Evolutionary conservation across 1,140 invertebrate genomes (phyloP), one percentile per base, ranked within the genome.

Genomic region (Pachyrhynchus sulphureomaculatus): DNA sequence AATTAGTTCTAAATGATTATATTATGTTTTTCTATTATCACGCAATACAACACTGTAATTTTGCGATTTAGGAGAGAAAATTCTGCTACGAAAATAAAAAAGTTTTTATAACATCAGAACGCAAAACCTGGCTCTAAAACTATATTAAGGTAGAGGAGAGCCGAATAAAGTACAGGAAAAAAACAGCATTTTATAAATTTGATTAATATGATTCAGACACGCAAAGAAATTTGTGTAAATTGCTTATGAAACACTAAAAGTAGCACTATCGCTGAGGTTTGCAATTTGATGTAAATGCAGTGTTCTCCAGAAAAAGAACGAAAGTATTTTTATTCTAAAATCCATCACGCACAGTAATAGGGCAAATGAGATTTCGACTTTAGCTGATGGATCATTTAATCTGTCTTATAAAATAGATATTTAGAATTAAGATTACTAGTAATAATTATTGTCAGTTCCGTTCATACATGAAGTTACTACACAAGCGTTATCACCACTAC

Each of bases 161-260:
- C 60, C 33, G 18, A 62, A 56, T 62, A 62, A 48, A 62, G 39
- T 56, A 55, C 34, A 62, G 48, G 44, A 60, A 60, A 62, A 62
- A 39, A 52, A 41, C 42, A 15, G 20, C 42, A 56, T 62, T 62
- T 62, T 62, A 62, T 62, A 62, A 62, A 55, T 56, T 55, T 62
- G 60, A 62, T 62, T 62, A 62, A 62, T 62, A 49, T 18, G 13
- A 55, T 33, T n/a, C 17, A 62, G 41, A 21, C 60, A 62, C 60
- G 60, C 60, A 26, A 62, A 39, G 33, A 49, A 62, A 62, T 54
- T 62, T 62, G 52, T 62, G 60, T 55, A 55, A 62, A 62, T 55
- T 44, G 60, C 52, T 51, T 20, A 49, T 42, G 26, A 52, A 55
- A 62, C 60, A 56, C 23, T 15, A 33, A 55, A 56, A 55, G 33